A percentile compares a stretch with the other conserved stretches of the same genome.
Conservation (phyloP, 2,888 invertebrate genomes). For the Daptonema setosum region DNA sequence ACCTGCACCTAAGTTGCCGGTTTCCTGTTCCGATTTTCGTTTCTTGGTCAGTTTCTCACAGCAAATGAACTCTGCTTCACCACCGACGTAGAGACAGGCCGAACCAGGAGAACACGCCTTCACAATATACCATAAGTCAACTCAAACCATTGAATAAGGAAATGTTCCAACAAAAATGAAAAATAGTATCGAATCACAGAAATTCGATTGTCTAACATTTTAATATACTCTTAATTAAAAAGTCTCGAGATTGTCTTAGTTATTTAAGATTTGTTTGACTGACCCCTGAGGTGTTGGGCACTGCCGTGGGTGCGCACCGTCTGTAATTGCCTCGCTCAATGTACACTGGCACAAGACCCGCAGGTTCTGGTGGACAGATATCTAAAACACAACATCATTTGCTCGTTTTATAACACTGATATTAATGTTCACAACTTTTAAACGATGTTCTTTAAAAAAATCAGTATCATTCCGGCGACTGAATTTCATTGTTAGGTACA, state of each 20-base stretch:
- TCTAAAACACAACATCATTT: neutral
- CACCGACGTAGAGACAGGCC: slow-evolving; percentile 20
- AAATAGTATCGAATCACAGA: neutral
- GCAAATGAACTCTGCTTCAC: slow-evolving; percentile 24
- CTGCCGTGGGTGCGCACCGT: neutral
- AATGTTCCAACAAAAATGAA: no score
- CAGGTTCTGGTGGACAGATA: neutral
- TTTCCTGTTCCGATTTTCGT: neutral
- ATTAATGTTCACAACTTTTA: no score
- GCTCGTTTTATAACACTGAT: neutral
- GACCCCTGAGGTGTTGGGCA: neutral
- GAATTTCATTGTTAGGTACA: no score
- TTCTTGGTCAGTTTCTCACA: slow-evolving; percentile 9
- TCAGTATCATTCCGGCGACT: no score
- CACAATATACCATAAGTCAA: no score
- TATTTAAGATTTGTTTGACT: no score
- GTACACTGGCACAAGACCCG: neutral
- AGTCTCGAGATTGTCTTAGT: neutral
- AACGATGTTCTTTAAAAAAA: no score
- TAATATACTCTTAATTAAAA: neutral
- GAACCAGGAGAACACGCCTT: slow-evolving; percentile 4
- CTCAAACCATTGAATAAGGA: no score
- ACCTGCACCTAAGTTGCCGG: neutral
- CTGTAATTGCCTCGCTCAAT: neutral
- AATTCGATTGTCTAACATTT: no score